These are phyloP conservation scores for Sciurus vulgaris DNA, from an alignment of 2,797 vertebrate genomes.

Conservation along the genomic window DNA sequence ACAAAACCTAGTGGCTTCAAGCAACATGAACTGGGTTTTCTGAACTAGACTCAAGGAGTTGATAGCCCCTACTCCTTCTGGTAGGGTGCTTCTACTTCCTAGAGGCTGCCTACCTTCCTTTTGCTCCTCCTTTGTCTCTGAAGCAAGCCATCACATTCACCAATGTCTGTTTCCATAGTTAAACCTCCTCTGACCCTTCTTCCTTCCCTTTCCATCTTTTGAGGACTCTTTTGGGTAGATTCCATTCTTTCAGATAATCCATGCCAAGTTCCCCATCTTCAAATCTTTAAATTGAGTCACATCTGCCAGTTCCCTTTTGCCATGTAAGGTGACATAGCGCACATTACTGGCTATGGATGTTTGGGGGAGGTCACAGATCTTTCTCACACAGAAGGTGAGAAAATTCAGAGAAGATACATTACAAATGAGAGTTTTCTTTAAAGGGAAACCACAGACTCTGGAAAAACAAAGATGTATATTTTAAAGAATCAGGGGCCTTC, in stretches of 20 bases:
- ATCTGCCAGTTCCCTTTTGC: background rate
- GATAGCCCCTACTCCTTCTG: background rate
- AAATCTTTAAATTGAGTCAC: background rate
- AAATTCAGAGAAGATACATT: background rate
- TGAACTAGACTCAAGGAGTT: background rate
- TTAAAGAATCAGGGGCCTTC: background rate
- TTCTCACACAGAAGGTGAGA: background rate
- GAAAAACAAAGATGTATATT: background rate
- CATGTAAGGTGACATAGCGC: background rate
- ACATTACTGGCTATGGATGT: background rate
- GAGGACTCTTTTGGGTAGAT: background rate
- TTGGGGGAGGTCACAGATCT: too few species aligned
- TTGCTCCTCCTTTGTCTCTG: background rate
- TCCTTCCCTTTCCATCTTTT: background rate
- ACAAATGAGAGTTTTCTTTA: background rate
- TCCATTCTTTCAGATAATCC: background rate
- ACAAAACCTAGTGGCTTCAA: background rate
- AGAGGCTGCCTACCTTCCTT: accelerated
- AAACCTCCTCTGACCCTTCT: background rate
- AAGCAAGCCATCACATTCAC: background rate
- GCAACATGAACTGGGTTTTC: background rate
- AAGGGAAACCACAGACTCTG: background rate
- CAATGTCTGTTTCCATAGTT: background rate
- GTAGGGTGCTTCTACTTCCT: background rate
- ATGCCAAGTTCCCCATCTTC: background rate